Evolutionary conservation across 2,797 vertebrate genomes (phyloP).

Genomic region (Acipenser transmontanus): DNA sequence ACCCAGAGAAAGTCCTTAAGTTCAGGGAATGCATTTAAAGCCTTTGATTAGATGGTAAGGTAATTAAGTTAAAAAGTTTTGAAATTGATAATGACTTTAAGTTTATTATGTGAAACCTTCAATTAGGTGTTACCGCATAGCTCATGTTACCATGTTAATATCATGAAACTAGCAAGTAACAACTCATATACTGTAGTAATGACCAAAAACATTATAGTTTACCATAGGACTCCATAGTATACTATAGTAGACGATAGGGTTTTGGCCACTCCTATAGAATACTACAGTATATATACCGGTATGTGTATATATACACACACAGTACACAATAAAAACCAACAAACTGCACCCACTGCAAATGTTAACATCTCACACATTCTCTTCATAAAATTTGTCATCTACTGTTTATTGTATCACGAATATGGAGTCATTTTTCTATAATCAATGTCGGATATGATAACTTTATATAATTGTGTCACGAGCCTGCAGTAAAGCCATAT

Average conservation of each 20-base stretch:
- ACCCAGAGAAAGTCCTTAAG: background rate
- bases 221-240: too few species aligned
- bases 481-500: conserved; percentile 48
- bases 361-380: conserved; percentile 3
- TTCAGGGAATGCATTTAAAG: background rate
- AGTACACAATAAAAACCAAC: too few species aligned
- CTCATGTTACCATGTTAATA: background rate
- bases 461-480: conserved; percentile 49
- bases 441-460: conserved; percentile 40
- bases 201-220: background rate
- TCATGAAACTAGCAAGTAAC: background rate
- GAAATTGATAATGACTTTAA: background rate
- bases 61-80: background rate
- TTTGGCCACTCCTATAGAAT: too few species aligned
- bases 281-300: too few species aligned
- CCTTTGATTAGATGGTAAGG: background rate
- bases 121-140: background rate
- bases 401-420: conserved; percentile 11
- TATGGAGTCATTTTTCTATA: background rate
- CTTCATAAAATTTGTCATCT: conserved; percentile 13
- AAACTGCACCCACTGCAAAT: background rate
- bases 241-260: too few species aligned
- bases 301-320: too few species aligned
- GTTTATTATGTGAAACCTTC: background rate
- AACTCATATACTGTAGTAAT: background rate